phyloP scores from a whole-genome alignment of 2,888 invertebrate genomes.

The Tyria jacobaeae region DNA sequence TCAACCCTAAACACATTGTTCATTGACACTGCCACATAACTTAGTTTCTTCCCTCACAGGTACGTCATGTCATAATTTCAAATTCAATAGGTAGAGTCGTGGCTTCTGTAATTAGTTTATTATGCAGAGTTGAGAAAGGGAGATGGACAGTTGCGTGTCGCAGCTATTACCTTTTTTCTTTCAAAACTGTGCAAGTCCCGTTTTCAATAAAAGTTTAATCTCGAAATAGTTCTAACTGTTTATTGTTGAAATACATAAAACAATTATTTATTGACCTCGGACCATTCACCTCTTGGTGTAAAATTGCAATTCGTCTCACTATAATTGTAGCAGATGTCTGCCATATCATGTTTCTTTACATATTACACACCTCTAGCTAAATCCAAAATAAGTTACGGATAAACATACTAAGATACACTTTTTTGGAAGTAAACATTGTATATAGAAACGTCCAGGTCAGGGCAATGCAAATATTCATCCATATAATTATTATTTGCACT shows the following conservation, averaged over 20 bases:
- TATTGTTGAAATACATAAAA: constrained; percentile 37
- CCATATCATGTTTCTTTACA: constrained; percentile 39
- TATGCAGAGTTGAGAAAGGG: background rate
- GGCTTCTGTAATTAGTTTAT: too few relatives aligned
- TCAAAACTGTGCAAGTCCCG: constrained; percentile 21
- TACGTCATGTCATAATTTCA: too few relatives aligned
- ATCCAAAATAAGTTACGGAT: background rate
- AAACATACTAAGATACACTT: background rate
- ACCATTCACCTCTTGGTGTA: constrained; percentile 48
- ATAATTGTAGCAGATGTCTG: constrained; percentile 60
- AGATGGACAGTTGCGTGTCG: background rate
- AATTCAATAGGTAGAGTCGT: too few relatives aligned
- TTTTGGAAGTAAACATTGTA: too few relatives aligned
- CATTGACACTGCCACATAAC: too few relatives aligned
- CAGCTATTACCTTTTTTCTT: too few relatives aligned
- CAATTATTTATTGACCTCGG: constrained; percentile 52
- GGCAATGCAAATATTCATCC: background rate
- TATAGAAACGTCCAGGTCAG: too few relatives aligned
- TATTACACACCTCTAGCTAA: background rate
- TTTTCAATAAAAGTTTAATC: constrained; percentile 22
- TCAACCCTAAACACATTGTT: too few relatives aligned
- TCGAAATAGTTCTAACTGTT: constrained; percentile 24
- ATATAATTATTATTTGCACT: too few relatives aligned
- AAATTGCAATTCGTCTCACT: constrained; percentile 55
- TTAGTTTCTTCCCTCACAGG: too few relatives aligned